phyloP scores from a whole-genome alignment of 1,140 invertebrate genomes.

The Aphaenogaster ashmeadi region DNA sequence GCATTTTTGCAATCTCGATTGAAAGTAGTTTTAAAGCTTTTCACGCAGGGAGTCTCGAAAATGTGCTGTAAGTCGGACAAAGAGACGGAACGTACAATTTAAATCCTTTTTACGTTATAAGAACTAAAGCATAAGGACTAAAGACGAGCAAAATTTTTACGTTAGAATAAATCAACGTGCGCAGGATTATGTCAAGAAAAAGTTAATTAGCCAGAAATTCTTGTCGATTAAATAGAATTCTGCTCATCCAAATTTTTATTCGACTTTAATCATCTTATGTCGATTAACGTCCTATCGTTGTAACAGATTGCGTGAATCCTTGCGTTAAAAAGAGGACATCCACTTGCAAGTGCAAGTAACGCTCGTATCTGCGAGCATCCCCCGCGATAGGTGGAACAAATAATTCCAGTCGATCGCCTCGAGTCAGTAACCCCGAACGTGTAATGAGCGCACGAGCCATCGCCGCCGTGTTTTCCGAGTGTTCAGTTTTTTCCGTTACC shows the following conservation, averaged over 20 bases:
- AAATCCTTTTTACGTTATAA: constrained; percentile 8
- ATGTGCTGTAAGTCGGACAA: background rate
- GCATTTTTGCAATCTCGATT: constrained; percentile 28
- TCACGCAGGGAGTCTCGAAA: background rate
- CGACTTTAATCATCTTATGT: background rate
- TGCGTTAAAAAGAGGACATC: background rate
- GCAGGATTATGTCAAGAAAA: background rate
- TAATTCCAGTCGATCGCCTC: constrained; percentile 66
- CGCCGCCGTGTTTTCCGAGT: background rate
- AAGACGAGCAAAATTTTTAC: background rate
- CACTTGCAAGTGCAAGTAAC: background rate
- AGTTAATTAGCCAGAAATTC: background rate
- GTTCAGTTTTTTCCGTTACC: background rate
- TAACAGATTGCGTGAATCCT: background rate
- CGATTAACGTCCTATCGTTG: background rate
- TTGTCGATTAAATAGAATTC: background rate
- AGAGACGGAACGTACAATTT: background rate
- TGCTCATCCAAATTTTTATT: background rate
- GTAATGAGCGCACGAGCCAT: constrained; percentile 23
- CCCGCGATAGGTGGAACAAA: constrained; percentile 41
- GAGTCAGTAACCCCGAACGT: constrained; percentile 52
- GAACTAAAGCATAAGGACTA: background rate
- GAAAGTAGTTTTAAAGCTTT: constrained; percentile 42
- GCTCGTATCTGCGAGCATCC: background rate
- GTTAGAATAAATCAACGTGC: constrained; percentile 4